Evolutionary conservation across 2,797 vertebrate species (phyloP), one percentile per base, ranked within the genome.

Genomic region (Salarias fasciatus): DNA sequence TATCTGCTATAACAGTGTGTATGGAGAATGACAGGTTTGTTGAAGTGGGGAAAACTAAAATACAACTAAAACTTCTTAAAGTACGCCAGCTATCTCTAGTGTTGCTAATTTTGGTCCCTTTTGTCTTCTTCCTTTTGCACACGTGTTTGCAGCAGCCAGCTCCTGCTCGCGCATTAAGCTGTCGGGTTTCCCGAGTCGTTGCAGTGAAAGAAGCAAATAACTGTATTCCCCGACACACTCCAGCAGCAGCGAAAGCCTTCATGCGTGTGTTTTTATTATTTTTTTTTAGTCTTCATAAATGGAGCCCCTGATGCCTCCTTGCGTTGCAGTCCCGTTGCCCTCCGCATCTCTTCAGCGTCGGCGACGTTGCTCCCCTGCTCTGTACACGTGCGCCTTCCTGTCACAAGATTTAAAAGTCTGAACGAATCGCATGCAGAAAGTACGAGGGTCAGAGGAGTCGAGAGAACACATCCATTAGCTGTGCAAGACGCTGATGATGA

Each of bases 401-500:
- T 44, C 24, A 8, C 14, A 13, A 29, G 11, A 52, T 29, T 33
- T 12, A 12, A 31, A 18, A 45, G 11, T 28, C 35, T 14, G 4
- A 44, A 35, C 50, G 46, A 64, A 42, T 36, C 13, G 38, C 47
- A 56, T 51, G 54, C 37, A 53, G 18, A 3, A 3, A 2, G 18
- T 24, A 24, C 18, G 18, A n/a, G n/a, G n/a, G n/a, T n/a, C n/a
- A n/a, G n/a, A n/a, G n/a, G n/a, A 24, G 18, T 24, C 18, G 18
- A 24, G 18, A 24, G 18, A 24, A 24, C 18, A 3, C 18, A 24
- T 24, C 18, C 18, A 24, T 24, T 24, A 35, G 24, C 24, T 15
- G n/a, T 14, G 33, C 46, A 18, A 53, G 47, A 69, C 0, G 8
- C n/a, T 35, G 40, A 24, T 56, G 61, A 56, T 15, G 2, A 45